These are phyloP conservation scores for Porites australiensis DNA, from an alignment of 64 coral and sea anemone species.

Conservation along the genomic window DNA sequence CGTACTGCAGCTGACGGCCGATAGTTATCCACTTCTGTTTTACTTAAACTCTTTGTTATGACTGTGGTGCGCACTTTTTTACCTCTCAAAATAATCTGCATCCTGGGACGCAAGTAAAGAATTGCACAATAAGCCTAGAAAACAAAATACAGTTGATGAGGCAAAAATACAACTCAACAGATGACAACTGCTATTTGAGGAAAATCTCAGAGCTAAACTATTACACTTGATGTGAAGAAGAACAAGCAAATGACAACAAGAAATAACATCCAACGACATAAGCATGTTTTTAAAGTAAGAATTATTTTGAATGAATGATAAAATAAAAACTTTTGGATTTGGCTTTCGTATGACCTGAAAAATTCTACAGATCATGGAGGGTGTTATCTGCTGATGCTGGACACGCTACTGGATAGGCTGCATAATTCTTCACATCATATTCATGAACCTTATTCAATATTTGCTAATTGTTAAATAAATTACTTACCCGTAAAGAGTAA, in stretches of 20 bases:
- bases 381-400: too few species aligned
- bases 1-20: slow-evolving; percentile 43
- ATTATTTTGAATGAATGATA: too few species aligned
- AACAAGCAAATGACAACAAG: too few species aligned
- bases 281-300: too few species aligned
- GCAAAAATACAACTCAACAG: not conserved
- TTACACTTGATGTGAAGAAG: too few species aligned
- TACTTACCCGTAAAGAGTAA: slow-evolving; percentile 87
- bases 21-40: slow-evolving; percentile 94
- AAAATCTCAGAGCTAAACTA: not conserved
- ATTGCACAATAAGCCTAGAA: slow-evolving; percentile 98
- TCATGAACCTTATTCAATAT: too few species aligned
- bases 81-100: slow-evolving; percentile 92
- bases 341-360: too few species aligned
- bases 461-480: not conserved
- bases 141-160: not conserved
- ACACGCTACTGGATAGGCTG: too few species aligned
- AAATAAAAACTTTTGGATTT: too few species aligned
- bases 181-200: not conserved
- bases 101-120: slow-evolving; percentile 89
- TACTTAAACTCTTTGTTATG: slow-evolving; percentile 93
- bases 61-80: slow-evolving; percentile 89
- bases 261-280: too few species aligned
- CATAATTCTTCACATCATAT: too few species aligned
- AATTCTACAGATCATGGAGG: too few species aligned